These are phyloP conservation scores for Nasonia giraulti DNA, from an alignment of 1,140 invertebrate species.

Conservation along the genomic window DNA sequence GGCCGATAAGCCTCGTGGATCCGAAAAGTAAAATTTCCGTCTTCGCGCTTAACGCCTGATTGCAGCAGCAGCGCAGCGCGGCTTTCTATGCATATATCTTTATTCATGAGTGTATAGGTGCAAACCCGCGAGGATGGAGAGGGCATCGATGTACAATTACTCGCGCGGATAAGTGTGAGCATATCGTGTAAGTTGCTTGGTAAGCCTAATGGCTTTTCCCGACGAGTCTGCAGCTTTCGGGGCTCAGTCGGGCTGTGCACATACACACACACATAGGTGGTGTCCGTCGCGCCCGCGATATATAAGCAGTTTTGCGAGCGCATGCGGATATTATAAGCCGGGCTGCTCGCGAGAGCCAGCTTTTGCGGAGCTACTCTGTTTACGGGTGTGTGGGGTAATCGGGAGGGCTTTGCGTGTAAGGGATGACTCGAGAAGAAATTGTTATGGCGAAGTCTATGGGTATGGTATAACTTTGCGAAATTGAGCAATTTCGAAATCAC, in stretches of 20 bases:
- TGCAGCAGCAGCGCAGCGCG: not conserved
- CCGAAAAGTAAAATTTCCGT: not conserved
- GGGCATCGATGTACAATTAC: slow-evolving; percentile 32
- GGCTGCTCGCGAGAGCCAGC: too few species aligned
- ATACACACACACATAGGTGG: not conserved
- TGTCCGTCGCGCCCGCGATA: not conserved
- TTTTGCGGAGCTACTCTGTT: not conserved
- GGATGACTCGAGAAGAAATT: too few species aligned
- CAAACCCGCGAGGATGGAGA: not conserved
- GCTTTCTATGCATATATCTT: not conserved
- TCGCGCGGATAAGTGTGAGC: slow-evolving; percentile 15
- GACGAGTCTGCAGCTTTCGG: slow-evolving; percentile 8
- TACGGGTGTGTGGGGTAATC: not conserved
- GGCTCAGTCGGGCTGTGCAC: not conserved
- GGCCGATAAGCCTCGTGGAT: not conserved
- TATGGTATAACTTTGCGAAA: too few species aligned
- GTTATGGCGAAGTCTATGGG: too few species aligned
- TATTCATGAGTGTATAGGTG: not conserved
- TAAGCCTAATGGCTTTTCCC: slow-evolving; percentile 34
- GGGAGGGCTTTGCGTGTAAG: too few species aligned
- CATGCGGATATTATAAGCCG: not conserved
- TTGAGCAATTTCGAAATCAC: too few species aligned
- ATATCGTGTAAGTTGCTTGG: slow-evolving; percentile 11
- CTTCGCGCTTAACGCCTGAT: not conserved
- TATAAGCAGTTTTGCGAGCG: not conserved